A percentile compares a stretch with the other conserved stretches of the same genome.
Conservation (phyloP, 1,140 invertebrate species). For the Aricia agestis region DNA sequence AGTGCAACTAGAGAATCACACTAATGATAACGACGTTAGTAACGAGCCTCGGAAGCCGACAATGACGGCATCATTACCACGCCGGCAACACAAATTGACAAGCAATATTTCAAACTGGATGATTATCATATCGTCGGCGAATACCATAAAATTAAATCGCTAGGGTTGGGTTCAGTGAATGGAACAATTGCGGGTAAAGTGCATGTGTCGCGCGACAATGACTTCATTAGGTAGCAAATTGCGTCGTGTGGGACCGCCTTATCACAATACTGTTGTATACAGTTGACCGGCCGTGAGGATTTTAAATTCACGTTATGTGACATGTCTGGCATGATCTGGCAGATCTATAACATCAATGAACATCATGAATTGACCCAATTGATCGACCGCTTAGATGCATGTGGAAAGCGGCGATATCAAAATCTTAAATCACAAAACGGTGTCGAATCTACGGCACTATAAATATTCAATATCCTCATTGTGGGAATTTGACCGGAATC, state of each 20-base stretch:
- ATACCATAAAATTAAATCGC: constrained; percentile 54
- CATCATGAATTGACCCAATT: no score
- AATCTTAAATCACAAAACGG: no score
- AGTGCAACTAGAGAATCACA: constrained; percentile 37
- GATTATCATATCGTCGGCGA: constrained; percentile 55
- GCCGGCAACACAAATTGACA: constrained; percentile 52
- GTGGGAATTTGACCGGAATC: no score
- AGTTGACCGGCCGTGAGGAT: no score
- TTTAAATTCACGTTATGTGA: no score
- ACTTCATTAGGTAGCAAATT: constrained; percentile 58
- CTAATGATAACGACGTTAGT: constrained; percentile 48
- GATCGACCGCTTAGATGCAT: no score
- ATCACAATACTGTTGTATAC: constrained; percentile 9
- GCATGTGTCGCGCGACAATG: constrained; percentile 49
- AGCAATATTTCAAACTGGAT: constrained; percentile 58
- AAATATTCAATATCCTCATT: no score
- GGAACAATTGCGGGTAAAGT: constrained; percentile 51
- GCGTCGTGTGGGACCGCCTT: constrained; percentile 35
- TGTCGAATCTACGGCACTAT: no score
- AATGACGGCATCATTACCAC: constrained; percentile 53
- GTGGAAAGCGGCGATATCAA: no score
- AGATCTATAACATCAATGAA: no score
- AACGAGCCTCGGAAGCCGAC: constrained; percentile 52
- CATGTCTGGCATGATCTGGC: no score
- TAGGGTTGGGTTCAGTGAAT: constrained; percentile 52